Conservation (phyloP, 2,888 invertebrate species). For the Sepioteuthis lessoniana region DNA sequence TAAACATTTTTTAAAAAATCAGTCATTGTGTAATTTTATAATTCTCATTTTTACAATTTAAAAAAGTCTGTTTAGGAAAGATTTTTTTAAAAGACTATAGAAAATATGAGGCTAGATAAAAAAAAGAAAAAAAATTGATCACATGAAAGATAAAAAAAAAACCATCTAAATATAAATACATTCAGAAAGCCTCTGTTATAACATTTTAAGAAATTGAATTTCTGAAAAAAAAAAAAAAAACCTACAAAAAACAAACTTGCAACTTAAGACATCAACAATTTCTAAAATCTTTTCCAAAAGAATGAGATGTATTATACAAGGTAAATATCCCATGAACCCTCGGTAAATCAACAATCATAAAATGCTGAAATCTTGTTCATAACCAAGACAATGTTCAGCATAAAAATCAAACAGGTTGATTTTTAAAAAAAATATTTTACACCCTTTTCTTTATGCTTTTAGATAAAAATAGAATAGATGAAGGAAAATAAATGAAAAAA, state of each 20-base stretch:
- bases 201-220: background rate
- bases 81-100: background rate
- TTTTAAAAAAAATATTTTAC: background rate
- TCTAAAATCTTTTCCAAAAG: background rate
- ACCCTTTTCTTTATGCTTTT: background rate
- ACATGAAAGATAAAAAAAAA: background rate
- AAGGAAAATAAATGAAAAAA: background rate
- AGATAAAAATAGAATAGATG: background rate
- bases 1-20: background rate
- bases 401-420: background rate
- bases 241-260: background rate
- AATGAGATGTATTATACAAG: background rate
- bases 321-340: slow-evolving; percentile 18
- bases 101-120: background rate
- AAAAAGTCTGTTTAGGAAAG: background rate
- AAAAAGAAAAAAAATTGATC: background rate
- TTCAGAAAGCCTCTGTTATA: background rate
- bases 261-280: background rate
- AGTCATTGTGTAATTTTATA: background rate
- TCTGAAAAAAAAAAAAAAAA: too few relatives aligned
- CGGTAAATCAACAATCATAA: background rate
- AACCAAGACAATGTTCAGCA: background rate
- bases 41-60: background rate
- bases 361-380: background rate
- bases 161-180: background rate